Conservation (phyloP, 2,797 vertebrate genomes). For the Muscicapa striata region DNA sequence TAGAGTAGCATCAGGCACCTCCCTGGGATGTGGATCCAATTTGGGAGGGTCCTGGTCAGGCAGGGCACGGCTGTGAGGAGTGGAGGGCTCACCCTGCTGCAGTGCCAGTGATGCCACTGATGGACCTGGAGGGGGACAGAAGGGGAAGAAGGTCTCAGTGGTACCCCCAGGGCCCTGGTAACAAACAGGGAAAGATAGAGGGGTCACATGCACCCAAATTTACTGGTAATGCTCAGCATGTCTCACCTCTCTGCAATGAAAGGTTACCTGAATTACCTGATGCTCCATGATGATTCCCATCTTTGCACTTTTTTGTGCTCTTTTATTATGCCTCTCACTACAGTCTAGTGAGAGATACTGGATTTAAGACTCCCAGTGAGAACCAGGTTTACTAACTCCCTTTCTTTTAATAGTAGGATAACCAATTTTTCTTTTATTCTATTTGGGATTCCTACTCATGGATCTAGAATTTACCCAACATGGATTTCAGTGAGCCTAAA, state of each 20-base stretch:
- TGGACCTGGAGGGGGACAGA: not conserved
- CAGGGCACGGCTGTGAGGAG: not conserved
- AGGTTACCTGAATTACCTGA: not conserved
- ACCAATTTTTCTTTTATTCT: not conserved
- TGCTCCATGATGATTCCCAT: not conserved
- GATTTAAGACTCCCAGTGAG: not conserved
- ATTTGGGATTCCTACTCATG: not conserved
- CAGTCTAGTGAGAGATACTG: not conserved
- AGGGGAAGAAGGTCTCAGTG: not conserved
- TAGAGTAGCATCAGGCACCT: not conserved
- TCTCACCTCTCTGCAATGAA: not conserved
- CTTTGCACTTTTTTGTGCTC: not conserved
- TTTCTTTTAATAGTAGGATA: not conserved
- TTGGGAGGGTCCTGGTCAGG: not conserved
- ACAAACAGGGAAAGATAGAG: not conserved
- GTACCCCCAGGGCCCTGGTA: not conserved
- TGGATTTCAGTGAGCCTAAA: not conserved
- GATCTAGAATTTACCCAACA: not conserved
- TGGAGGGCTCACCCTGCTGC: accelerated
- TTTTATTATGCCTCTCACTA: not conserved
- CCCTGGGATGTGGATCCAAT: not conserved
- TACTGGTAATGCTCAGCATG: not conserved
- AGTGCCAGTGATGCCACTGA: not conserved
- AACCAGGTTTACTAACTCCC: not conserved
- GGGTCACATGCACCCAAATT: not conserved